Percentiles rank a stretch among this genome's conserved stretches.
These are phyloP conservation scores for Pyrochroa serraticornis DNA, from an alignment of 2,888 invertebrate genomes.

Conservation along the genomic window DNA sequence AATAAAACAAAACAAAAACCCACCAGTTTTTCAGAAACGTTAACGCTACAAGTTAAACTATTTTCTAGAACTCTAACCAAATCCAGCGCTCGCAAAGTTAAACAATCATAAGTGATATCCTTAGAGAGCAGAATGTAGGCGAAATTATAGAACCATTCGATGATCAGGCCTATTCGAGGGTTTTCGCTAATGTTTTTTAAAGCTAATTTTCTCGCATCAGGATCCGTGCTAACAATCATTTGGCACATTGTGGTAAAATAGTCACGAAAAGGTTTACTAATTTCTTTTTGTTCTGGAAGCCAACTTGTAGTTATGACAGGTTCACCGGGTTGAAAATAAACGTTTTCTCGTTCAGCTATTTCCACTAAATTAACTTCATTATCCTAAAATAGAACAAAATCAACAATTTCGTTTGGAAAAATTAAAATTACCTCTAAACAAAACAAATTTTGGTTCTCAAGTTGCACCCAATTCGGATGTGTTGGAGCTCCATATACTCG, in stretches of 20 bases:
- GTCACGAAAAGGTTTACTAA: conserved; percentile 42
- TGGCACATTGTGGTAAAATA: conserved; percentile 52
- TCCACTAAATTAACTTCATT: conserved; percentile 46
- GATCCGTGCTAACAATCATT: conserved; percentile 63
- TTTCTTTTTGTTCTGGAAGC: conserved; percentile 46
- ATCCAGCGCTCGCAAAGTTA: conserved; percentile 58
- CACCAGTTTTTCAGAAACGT: conserved; percentile 66
- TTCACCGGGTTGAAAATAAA: conserved; percentile 47
- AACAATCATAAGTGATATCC: conserved; percentile 57
- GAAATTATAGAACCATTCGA: conserved; percentile 66
- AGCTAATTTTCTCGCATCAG: conserved; percentile 61
- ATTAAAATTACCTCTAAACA: conserved; percentile 50
- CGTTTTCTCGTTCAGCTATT: conserved; percentile 45
- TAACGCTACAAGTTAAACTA: conserved; percentile 63
- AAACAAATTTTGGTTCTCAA: conserved; percentile 48
- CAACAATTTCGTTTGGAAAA: background rate
- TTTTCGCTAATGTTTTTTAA: conserved; percentile 65
- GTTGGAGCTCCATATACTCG: conserved; percentile 52
- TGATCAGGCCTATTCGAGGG: conserved; percentile 64
- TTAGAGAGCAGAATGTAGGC: conserved; percentile 65
- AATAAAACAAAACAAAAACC: conserved; percentile 4
- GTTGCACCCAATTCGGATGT: conserved; percentile 50
- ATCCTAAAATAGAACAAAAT: conserved; percentile 39
- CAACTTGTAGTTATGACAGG: conserved; percentile 47
- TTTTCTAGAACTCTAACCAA: conserved; percentile 66